A percentile compares a stretch with the other conserved stretches of the same genome.
These are phyloP conservation scores for Macrochelys suwanniensis DNA, from an alignment of 2,797 vertebrate genomes.

Conservation along the genomic window DNA sequence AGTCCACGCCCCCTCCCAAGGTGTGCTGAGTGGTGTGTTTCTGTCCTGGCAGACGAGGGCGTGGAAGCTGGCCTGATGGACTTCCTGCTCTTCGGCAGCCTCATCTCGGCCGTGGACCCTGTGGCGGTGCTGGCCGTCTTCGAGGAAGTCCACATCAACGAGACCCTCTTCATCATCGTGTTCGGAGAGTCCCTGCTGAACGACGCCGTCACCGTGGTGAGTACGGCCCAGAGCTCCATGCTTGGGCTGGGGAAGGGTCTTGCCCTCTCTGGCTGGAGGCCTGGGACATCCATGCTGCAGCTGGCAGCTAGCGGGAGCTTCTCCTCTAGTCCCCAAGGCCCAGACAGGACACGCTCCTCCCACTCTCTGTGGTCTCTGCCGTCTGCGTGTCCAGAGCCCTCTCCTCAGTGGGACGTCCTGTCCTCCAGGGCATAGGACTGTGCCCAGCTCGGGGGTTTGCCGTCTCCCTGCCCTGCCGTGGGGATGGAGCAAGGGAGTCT, in stretches of 20 bases:
- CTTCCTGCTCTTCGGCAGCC: conserved; percentile 93
- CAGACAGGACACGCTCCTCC: background rate
- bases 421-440: background rate
- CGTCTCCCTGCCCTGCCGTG: background rate
- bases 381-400: background rate
- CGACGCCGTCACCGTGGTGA: conserved; percentile 96
- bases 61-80: conserved; percentile 94
- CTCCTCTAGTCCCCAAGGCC: background rate
- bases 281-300: background rate
- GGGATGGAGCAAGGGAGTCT: background rate
- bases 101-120: conserved; percentile 96
- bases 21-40: background rate
- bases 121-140: conserved; percentile 95
- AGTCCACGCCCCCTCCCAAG: background rate
- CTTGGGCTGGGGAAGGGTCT: no score
- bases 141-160: conserved; percentile 95
- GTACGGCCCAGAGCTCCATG: conserved; percentile 38
- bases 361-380: background rate
- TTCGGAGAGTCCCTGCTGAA: conserved; percentile 96
- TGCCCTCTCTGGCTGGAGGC: background rate
- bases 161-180: conserved; percentile 96
- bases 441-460: background rate
- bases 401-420: background rate
- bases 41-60: conserved; percentile 81
- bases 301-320: background rate